Conservation (phyloP, 1,140 invertebrate genomes). For the Gryllus bimaculatus region DNA sequence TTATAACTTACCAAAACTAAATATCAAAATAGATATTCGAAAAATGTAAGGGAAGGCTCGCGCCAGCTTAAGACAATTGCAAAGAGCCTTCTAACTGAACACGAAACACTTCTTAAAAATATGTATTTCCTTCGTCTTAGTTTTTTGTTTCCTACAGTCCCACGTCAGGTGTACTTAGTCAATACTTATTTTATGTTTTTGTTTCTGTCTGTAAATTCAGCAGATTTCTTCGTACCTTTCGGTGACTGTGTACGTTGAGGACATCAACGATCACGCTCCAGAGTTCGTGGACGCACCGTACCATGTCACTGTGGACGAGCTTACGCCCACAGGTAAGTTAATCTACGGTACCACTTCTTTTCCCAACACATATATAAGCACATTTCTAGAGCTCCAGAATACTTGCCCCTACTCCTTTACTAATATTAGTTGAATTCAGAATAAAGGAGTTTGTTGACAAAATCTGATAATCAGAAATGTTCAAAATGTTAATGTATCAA, state of each 20-base stretch:
- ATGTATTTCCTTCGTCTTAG: too few species aligned
- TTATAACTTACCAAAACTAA: too few species aligned
- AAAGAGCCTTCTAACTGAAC: too few species aligned
- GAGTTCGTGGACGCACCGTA: slow-evolving; percentile 66
- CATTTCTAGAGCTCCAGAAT: too few species aligned
- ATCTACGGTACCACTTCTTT: not conserved
- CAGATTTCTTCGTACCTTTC: slow-evolving; percentile 69
- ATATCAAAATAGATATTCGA: not conserved
- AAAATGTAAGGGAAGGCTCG: not conserved
- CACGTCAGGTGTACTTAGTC: too few species aligned
- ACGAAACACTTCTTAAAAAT: too few species aligned
- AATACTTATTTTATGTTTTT: not conserved
- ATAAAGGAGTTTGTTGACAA: too few species aligned
- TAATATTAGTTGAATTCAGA: too few species aligned
- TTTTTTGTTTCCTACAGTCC: too few species aligned
- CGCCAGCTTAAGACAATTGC: too few species aligned
- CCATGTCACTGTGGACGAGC: slow-evolving; percentile 64
- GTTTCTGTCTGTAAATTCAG: slow-evolving; percentile 23
- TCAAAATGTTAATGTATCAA: too few species aligned
- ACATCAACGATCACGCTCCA: slow-evolving; percentile 71
- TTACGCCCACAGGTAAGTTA: slow-evolving; percentile 58
- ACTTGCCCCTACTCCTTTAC: too few species aligned
- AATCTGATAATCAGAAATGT: not conserved
- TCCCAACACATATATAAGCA: not conserved
- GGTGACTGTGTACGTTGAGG: slow-evolving; percentile 75